A percentile compares a stretch with the other conserved stretches of the same genome.
Evolutionary conservation across 2,888 invertebrate genomes (phyloP).

Genomic region (Antitype chi): DNA sequence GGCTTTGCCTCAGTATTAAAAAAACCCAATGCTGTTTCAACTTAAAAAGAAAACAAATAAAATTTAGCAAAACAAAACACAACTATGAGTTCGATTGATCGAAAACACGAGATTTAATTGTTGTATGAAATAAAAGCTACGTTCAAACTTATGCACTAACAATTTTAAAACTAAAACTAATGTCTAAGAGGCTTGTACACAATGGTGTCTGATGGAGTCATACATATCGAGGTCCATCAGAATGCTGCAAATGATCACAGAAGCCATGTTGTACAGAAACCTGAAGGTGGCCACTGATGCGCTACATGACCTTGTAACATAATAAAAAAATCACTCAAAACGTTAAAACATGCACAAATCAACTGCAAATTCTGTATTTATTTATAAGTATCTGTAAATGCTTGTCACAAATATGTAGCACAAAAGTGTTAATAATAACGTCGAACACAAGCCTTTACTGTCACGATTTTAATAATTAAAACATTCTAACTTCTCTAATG

Average conservation of each 20-base stretch:
- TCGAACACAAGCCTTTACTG: conserved; percentile 63
- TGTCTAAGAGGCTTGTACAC: conserved; percentile 51
- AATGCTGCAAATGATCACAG: conserved; percentile 2
- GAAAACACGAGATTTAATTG: conserved; percentile 63
- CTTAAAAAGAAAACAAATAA: conserved; percentile 70
- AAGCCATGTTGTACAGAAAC: conserved; percentile 23
- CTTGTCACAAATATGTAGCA: conserved; percentile 31
- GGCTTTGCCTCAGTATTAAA: conserved; percentile 63
- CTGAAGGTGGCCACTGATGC: conserved; percentile 15
- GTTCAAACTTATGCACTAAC: conserved; percentile 66
- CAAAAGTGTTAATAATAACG: conserved; percentile 52
- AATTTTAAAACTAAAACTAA: conserved; percentile 62
- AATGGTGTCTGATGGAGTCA: conserved; percentile 23
- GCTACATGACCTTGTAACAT: conserved; percentile 32
- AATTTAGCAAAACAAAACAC: conserved; percentile 79
- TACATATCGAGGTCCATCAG: background rate
- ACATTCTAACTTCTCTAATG: conserved; percentile 38
- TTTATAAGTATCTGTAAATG: conserved; percentile 16
- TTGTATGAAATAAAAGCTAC: conserved; percentile 58
- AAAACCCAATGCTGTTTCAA: conserved; percentile 56
- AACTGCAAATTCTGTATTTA: background rate
- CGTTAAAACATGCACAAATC: conserved; percentile 37
- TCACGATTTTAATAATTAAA: conserved; percentile 34
- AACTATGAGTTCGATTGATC: conserved; percentile 66
- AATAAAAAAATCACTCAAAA: conserved; percentile 2